Evolutionary conservation across 2,797 vertebrate species (phyloP).

Genomic region (Paedocypris micromegethes): DNA sequence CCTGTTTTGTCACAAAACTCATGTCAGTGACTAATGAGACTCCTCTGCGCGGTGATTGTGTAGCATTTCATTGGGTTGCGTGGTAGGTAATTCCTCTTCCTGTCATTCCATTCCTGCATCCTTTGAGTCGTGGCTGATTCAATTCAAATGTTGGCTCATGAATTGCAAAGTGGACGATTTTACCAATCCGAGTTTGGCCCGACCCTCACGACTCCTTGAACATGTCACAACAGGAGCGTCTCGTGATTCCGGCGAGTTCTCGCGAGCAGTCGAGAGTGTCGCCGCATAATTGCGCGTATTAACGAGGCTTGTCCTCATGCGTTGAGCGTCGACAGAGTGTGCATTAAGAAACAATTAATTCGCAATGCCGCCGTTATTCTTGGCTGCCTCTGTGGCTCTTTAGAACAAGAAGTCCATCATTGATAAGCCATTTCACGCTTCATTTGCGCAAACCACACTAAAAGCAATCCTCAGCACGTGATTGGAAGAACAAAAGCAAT

Average conservation of each 20-base stretch:
- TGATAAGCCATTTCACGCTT: conserved; percentile 68
- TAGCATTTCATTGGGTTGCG: not conserved
- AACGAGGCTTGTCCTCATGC: conserved; percentile 67
- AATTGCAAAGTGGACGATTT: not conserved
- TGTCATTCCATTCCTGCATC: not conserved
- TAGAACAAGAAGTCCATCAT: conserved; percentile 68
- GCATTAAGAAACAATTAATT: conserved; percentile 78
- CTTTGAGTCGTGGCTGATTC: not conserved
- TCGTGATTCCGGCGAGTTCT: conserved; percentile 52
- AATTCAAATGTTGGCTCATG: conserved; percentile 4
- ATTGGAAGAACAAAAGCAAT: conserved; percentile 8
- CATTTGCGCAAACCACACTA: conserved; percentile 48
- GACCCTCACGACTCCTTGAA: not conserved
- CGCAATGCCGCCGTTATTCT: conserved; percentile 69
- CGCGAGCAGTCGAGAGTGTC: conserved; percentile 50
- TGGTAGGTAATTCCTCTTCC: not conserved
- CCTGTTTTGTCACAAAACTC: not conserved
- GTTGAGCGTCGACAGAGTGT: conserved; percentile 59
- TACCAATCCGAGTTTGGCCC: not conserved
- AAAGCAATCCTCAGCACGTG: conserved; percentile 4
- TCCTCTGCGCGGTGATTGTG: not conserved
- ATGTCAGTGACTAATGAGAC: not conserved
- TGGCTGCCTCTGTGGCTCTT: conserved; percentile 56
- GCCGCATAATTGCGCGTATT: conserved; percentile 73
- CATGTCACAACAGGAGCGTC: conserved; percentile 38